Base-by-base conservation (phyloP, 1,140 invertebrate genomes). In the Papilio aristodemus region DNA sequence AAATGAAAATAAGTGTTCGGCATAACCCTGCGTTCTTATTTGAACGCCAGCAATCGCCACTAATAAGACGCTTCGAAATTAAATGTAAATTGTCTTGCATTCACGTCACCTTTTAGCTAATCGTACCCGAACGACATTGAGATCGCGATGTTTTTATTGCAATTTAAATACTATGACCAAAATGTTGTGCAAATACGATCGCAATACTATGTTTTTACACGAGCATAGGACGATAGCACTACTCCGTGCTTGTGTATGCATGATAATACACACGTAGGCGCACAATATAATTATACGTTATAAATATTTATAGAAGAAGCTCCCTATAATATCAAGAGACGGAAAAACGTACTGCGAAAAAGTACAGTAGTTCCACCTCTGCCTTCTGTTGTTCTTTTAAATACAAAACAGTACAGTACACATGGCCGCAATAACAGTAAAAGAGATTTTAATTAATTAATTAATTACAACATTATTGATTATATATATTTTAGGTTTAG, bases 81-180 rank as follows among this genome's bases (percentile, higher is more conserved):
- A 19, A 62, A 62, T 62, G 14, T 38, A 32, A 62, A 62, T 37
- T 62, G 8, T 13, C 25, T 8, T 36, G 17, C 27, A 17, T 38
- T 9, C 14, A 62, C 14, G 59, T 58, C 57, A 36, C 46, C 46
- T 13, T 60, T 36, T 17, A 19, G 59, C 36, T 62, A 62, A 62
- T 62, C 59, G 59, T 62, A 37, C 1, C 6, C 32, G 14, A 5
- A 62, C 59, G 59, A 17, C 59, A 62, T 62, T 62, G 59, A 62
- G 59, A 38, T 19, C 36, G 59, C 36, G 32, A 39, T 38, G 59
- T 62, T 62, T 62, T 62, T 62, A 62, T 13, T 39, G 14, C 59
- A 62, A 62, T 62, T 62, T 62, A 62, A 62, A 62, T 38, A 38
- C 36, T 39, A 19, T 19, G 59, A 62, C 59, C 36, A 62, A 62